Base-by-base conservation (phyloP, 2,113 vertebrate genomes). In the Sturnus vulgaris region DNA sequence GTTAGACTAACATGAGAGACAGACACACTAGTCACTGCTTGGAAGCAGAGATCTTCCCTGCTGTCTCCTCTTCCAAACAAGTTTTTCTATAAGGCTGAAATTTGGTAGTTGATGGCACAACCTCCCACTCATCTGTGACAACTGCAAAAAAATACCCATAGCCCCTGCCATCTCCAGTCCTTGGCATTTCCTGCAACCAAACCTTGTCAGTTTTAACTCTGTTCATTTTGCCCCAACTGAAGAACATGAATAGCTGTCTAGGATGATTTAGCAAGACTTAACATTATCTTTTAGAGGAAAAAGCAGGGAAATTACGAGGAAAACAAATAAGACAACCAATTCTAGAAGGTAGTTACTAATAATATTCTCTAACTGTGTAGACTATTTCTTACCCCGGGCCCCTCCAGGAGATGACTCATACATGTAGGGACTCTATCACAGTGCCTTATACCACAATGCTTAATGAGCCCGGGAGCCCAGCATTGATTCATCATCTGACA, bases 111-210 rank as follows among this genome's bases (percentile, higher is more conserved):
- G 44, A 31, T 37, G 44, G 59, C 21, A 64, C 15, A 80, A 28
- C 3, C 10, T 68, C n/a, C 27, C 46, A 3, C 6, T 2, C 0
- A 0, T 28, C 50, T 75, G 28, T 56, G 66, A 19, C 46, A 49
- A 52, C 5, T 24, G 22, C 16, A 28, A 76, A 88, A 63, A 52
- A 71, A 39, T 3, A 56, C 2, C 5, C 49, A 25, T 2, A 90
- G 44, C 9, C 16, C 24, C 15, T 56, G 21, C 22, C 40, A n/a
- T 49, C 6, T 18, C n/a, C 28, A 31, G 49, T 7, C 24, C 40
- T 59, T 53, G 27, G 20, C 13, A 55, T 52, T 82, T 68, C 30
- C 50, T 64, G 28, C 31, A 47, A 33, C 15, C 6, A 15, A 82
- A 53, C 7, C 10, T 46, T 10, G 33, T 8, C 24, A n/a, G 15